A percentile compares a stretch with the other conserved stretches of the same genome.
These are phyloP conservation scores for Amphiduros pacificus DNA, from an alignment of 2,888 invertebrate species.

Conservation along the genomic window DNA sequence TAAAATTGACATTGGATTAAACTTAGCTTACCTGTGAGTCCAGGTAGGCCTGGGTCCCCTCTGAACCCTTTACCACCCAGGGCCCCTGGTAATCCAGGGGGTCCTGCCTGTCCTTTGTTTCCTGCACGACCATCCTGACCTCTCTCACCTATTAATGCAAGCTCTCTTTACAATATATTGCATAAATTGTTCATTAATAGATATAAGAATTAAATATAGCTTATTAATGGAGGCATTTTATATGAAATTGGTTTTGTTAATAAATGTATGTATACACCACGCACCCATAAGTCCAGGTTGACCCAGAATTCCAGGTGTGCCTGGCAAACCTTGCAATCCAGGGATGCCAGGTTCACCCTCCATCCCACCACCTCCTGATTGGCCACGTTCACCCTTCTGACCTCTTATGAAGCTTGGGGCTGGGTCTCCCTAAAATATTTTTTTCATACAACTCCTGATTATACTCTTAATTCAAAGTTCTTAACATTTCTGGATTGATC, in stretches of 20 bases:
- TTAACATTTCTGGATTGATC: no score
- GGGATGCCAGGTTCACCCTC: constrained; percentile 18
- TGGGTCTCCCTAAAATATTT: background rate
- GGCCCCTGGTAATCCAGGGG: constrained; percentile 16
- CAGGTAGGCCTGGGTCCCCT: constrained; percentile 12
- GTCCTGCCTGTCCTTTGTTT: constrained; percentile 23
- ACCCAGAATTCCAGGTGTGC: background rate
- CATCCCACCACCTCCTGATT: constrained; percentile 2
- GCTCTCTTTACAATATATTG: no score
- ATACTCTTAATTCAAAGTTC: no score
- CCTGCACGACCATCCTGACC: constrained; percentile 2
- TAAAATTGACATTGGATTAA: background rate
- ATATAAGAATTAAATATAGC: background rate
- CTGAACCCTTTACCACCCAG: constrained; percentile 15
- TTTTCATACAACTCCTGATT: no score
- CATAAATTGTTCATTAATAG: no score
- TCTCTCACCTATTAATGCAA: background rate
- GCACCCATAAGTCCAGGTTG: constrained; percentile 3
- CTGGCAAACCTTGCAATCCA: constrained; percentile 2
- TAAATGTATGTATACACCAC: background rate
- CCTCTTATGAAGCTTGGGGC: background rate
- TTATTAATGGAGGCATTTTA: background rate
- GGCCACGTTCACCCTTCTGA: constrained; percentile 2
- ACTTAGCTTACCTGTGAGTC: constrained; percentile 1
- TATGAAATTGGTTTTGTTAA: background rate